Conservation (phyloP, 2,888 invertebrate genomes). For the Pecten maximus region DNA sequence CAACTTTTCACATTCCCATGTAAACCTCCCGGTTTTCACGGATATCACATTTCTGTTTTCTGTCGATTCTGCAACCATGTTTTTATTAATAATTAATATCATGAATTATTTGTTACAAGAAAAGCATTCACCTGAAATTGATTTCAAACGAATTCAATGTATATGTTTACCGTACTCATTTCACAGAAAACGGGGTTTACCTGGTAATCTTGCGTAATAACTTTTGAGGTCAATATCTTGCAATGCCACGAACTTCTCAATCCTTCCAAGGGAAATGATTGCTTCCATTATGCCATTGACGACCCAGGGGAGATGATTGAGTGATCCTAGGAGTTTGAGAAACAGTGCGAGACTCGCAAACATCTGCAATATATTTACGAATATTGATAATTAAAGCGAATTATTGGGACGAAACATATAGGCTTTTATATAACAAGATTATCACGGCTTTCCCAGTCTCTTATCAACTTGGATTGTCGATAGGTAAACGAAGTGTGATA, state of each 20-base stretch:
- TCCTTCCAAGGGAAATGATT: conserved; percentile 94
- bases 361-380: conserved; percentile 83
- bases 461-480: too few relatives aligned
- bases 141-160: too few relatives aligned
- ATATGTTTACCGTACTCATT: too few relatives aligned
- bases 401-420: too few relatives aligned
- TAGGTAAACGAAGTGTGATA: too few relatives aligned
- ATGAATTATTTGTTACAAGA: too few relatives aligned
- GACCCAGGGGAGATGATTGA: conserved; percentile 99
- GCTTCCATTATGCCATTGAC: conserved; percentile 97
- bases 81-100: too few relatives aligned
- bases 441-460: too few relatives aligned
- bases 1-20: conserved; percentile 8
- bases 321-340: conserved; percentile 96
- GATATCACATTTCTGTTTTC: conserved; percentile 24
- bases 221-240: conserved; percentile 85
- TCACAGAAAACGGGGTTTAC: conserved; percentile 43
- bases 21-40: conserved; percentile 1
- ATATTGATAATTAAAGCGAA: too few relatives aligned
- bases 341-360: conserved; percentile 97
- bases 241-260: conserved; percentile 87
- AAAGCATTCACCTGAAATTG: neutral
- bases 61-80: neutral
- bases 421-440: too few relatives aligned
- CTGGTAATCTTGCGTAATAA: conserved; percentile 84